Conservation (phyloP, 2,888 invertebrate species). For the Maniola hyperantus region DNA sequence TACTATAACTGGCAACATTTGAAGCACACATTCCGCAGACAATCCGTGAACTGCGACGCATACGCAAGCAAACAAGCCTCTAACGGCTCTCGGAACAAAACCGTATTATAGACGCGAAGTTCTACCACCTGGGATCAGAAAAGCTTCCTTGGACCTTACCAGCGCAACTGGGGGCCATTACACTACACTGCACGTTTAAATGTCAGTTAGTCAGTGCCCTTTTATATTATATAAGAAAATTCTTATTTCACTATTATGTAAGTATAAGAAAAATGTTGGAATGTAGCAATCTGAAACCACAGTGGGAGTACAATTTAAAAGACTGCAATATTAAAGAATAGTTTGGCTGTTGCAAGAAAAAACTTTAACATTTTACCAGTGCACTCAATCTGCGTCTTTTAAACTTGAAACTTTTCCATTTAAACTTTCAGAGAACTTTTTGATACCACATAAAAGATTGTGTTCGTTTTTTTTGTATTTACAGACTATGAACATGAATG, state of each 20-base stretch:
- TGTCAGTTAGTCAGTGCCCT: too few relatives aligned
- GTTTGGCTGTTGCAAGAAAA: slow-evolving; percentile 46
- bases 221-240: not conserved
- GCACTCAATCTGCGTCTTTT: slow-evolving; percentile 57
- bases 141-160: too few relatives aligned
- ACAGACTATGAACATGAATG: not conserved
- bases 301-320: slow-evolving; percentile 38
- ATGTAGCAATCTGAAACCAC: slow-evolving; percentile 47
- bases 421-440: slow-evolving; percentile 52
- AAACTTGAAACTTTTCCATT: slow-evolving; percentile 70
- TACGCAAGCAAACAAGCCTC: too few relatives aligned
- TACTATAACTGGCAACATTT: too few relatives aligned
- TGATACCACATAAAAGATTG: slow-evolving; percentile 17
- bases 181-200: too few relatives aligned
- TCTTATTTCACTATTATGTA: not conserved
- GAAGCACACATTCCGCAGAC: too few relatives aligned
- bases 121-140: too few relatives aligned
- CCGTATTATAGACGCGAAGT: too few relatives aligned
- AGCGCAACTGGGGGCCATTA: too few relatives aligned
- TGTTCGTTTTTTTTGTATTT: slow-evolving; percentile 10
- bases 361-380: slow-evolving; percentile 61
- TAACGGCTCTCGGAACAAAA: too few relatives aligned
- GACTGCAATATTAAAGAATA: slow-evolving; percentile 39
- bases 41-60: too few relatives aligned
- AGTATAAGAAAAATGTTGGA: slow-evolving; percentile 8